phyloP scores from a whole-genome alignment of 1,140 invertebrate species.

The Drosophila orosa region DNA sequence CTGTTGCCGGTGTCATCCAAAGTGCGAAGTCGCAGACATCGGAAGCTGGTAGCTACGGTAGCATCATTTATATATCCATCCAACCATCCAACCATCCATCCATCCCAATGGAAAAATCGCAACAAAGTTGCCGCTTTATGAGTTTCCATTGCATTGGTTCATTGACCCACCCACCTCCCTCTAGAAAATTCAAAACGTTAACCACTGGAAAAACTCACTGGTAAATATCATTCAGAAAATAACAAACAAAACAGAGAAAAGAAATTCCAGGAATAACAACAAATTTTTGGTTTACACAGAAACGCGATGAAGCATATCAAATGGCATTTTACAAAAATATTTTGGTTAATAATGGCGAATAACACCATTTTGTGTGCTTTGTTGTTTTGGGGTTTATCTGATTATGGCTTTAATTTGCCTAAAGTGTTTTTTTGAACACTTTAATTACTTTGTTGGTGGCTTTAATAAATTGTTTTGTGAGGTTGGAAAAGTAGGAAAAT shows the following conservation, averaged over 20 bases:
- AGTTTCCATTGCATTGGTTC: conserved; percentile 59
- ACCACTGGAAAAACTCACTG: conserved; percentile 14
- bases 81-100: conserved; percentile 2
- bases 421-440: background rate
- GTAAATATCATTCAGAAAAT: conserved; percentile 1
- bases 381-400: conserved; percentile 1
- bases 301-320: conserved; percentile 5
- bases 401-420: background rate
- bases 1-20: conserved; percentile 35
- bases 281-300: conserved; percentile 15
- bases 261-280: background rate
- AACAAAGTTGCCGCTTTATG: conserved; percentile 63
- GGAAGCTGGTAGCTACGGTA: conserved; percentile 47
- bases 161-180: conserved; percentile 18
- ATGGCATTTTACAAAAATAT: conserved; percentile 14
- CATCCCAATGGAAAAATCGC: conserved; percentile 37
- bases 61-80: conserved; percentile 21
- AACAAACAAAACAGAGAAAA: background rate
- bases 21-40: conserved; percentile 54
- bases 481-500: too few relatives aligned
- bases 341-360: background rate
- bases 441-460: background rate
- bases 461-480: too few relatives aligned
- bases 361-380: background rate
- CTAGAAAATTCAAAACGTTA: conserved; percentile 1